Evolutionary conservation across 1,140 invertebrate genomes (phyloP), one percentile per base, ranked within the genome.

Genomic region (Eulimnadia texana): DNA sequence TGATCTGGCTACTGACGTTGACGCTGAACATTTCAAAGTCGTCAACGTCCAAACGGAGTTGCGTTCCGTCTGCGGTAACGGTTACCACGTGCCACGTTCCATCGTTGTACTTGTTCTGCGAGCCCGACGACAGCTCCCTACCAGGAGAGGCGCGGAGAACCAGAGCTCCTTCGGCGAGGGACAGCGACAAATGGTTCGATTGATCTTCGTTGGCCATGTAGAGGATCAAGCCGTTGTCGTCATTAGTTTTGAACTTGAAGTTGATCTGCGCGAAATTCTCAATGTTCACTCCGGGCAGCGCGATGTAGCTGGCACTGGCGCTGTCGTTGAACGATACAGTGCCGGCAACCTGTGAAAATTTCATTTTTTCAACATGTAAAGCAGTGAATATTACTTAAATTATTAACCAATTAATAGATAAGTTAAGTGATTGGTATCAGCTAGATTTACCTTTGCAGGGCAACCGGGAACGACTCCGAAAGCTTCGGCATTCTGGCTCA

Each of bases 81-180:
- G 87, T 90, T 0, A 97, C 83, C 3, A 91, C 90, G 72, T 98
- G 94, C 90, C 93, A 96, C 61, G 86, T 80, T 29, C 84, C 86
- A 72, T 98, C 93, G 69, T 91, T 87, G 71, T 88, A 92, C 52
- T 72, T 75, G 1, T 75, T 80, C 23, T 76, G 76, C 1, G 79
- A 72, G 22, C 9, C 77, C 77, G 0, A 80, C 79, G 74, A 22
- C 73, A 78, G 20, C 86, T 69, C 63, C 78, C 76, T 65, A 60
- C 72, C 72, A 20, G 72, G 71, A 59, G 66, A 67, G 2, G 67
- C 70, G 3, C 82, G 80, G 13, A 93, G 76, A 0, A 81, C 77
- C 0, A 93, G 70, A 25, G 77, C 73, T 20, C 90, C 89, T 58
- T 86, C 76, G 0, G 76, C 69, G 22, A 94, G 58, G 0, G 82